Evolutionary conservation across 2,888 invertebrate genomes (phyloP).

Genomic region (Lasius fuliginosus): DNA sequence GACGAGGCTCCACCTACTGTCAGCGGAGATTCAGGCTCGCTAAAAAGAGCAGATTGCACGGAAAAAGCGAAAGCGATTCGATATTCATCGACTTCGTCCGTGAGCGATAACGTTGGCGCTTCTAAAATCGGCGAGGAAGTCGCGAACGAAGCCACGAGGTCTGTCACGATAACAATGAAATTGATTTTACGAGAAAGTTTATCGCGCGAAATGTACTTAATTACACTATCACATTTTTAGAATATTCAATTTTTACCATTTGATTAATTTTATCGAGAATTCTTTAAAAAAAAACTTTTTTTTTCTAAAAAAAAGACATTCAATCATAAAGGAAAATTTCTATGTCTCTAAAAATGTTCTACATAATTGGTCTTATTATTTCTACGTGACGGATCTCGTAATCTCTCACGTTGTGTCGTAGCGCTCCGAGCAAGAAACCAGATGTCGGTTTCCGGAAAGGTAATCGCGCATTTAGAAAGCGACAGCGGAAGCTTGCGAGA

Average conservation of each 20-base stretch:
- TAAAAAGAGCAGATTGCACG: background rate
- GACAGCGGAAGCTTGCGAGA: slow-evolving; percentile 21
- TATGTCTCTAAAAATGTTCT: background rate
- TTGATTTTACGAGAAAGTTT: background rate
- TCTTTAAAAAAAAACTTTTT: background rate
- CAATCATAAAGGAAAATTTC: background rate
- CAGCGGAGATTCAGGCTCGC: background rate
- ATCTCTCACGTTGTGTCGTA: slow-evolving; percentile 28
- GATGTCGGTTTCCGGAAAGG: slow-evolving; percentile 33
- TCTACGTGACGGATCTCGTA: slow-evolving; percentile 21
- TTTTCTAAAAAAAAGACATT: background rate
- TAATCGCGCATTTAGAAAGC: slow-evolving; percentile 6
- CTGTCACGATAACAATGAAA: background rate
- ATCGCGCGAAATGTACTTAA: background rate
- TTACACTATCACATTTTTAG: no score
- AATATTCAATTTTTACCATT: no score
- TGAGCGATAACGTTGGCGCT: background rate
- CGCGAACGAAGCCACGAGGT: background rate
- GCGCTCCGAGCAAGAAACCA: slow-evolving; percentile 23
- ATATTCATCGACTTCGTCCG: slow-evolving; percentile 15
- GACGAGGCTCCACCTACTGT: slow-evolving; percentile 18
- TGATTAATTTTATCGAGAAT: background rate
- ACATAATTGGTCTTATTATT: slow-evolving; percentile 19
- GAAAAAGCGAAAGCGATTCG: background rate
- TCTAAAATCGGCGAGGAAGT: background rate